phyloP scores from a whole-genome alignment of 2,113 vertebrate genomes.

The Otus sunia region DNA sequence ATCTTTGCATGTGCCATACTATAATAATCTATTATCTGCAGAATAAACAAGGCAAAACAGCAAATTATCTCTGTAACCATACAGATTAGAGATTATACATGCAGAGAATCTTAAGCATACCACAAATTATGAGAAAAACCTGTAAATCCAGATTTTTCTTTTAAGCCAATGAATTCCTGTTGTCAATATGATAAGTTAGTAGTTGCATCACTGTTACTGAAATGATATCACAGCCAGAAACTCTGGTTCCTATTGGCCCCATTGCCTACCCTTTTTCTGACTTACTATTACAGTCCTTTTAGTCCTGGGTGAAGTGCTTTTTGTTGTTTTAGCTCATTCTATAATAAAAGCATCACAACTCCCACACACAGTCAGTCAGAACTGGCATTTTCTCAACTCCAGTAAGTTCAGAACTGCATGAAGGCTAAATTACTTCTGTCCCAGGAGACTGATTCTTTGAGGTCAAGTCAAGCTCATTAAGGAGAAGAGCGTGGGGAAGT shows the following conservation, averaged over 20 bases:
- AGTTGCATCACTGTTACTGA: background rate
- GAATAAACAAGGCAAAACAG: background rate
- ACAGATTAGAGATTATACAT: background rate
- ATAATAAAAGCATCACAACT: background rate
- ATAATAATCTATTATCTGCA: background rate
- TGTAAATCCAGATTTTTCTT: background rate
- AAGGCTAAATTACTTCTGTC: slow-evolving; percentile 6
- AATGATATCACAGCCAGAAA: background rate
- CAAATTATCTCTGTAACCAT: background rate
- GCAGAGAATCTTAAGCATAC: background rate
- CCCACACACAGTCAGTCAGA: slow-evolving; percentile 4
- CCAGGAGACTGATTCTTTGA: background rate
- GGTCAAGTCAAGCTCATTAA: slow-evolving; percentile 20
- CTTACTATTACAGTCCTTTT: background rate
- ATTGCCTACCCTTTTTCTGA: background rate
- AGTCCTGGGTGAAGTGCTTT: background rate
- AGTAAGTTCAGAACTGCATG: background rate
- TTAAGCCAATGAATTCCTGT: background rate
- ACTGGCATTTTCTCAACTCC: background rate
- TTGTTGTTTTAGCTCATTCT: slow-evolving; percentile 9
- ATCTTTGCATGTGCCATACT: background rate
- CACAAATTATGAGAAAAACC: background rate
- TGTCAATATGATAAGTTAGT: background rate
- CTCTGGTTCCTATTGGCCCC: background rate
- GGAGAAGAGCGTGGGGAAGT: background rate